Conservation (phyloP, 2,888 invertebrate species). For the Zygogramma bicolorata region DNA sequence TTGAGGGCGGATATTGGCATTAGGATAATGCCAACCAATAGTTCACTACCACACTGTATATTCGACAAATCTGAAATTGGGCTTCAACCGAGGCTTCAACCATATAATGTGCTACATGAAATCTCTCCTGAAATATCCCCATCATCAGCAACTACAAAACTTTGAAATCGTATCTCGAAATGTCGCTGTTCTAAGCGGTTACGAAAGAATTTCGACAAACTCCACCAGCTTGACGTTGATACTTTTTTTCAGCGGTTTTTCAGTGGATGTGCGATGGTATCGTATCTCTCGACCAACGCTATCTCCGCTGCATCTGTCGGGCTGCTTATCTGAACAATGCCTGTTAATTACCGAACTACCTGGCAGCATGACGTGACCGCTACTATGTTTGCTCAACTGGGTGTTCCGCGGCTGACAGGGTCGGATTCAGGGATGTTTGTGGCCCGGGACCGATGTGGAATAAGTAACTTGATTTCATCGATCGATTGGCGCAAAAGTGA, state of each 20-base stretch:
- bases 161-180: no score
- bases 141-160: no score
- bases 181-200: no score
- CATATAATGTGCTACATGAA: no score
- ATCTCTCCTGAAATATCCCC: no score
- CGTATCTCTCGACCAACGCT: constrained; percentile 19
- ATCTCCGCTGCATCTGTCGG: constrained; percentile 21
- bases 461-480: not conserved
- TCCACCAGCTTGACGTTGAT: not conserved
- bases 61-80: no score
- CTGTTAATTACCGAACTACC: constrained; percentile 64
- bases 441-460: no score
- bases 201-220: not conserved
- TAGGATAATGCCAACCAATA: no score
- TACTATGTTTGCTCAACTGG: constrained; percentile 55
- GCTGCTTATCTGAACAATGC: constrained; percentile 62
- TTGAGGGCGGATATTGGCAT: no score
- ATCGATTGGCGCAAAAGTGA: no score
- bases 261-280: constrained; percentile 20
- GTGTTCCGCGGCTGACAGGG: constrained; percentile 39
- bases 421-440: not conserved
- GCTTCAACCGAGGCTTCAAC: no score
- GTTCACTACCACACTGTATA: no score
- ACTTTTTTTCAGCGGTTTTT: not conserved
- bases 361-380: constrained; percentile 60